phyloP scores from a whole-genome alignment of 2,888 invertebrate species.

The Gari tellinella region DNA sequence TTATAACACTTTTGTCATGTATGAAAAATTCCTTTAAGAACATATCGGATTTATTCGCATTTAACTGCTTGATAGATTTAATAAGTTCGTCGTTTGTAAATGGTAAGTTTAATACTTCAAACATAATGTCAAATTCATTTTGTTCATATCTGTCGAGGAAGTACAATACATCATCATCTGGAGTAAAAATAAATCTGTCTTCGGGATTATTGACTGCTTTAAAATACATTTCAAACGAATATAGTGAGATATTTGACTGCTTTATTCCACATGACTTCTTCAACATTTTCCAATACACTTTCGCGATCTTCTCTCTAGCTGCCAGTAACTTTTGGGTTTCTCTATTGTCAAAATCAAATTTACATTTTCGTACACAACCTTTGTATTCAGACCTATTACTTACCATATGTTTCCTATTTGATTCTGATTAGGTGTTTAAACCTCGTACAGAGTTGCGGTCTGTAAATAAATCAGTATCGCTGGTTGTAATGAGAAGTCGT shows the following conservation, averaged over 20 bases:
- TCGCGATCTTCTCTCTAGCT: slow-evolving; percentile 17
- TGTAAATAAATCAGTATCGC: too few species aligned
- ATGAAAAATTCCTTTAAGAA: slow-evolving; percentile 14
- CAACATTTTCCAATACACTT: slow-evolving; percentile 28
- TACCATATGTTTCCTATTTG: slow-evolving; percentile 11
- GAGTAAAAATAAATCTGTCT: slow-evolving; percentile 11
- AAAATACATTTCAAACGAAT: slow-evolving; percentile 18
- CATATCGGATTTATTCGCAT: slow-evolving; percentile 1
- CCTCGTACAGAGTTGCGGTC: too few species aligned
- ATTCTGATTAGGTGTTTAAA: too few species aligned
- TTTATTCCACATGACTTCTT: not conserved
- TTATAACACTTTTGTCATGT: not conserved
- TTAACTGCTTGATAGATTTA: not conserved
- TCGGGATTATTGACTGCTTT: slow-evolving; percentile 7
- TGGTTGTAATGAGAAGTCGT: too few species aligned
- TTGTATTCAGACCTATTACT: slow-evolving; percentile 1
- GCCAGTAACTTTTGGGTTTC: slow-evolving; percentile 17
- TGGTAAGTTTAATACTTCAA: slow-evolving; percentile 1
- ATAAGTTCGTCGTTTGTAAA: not conserved
- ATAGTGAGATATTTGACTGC: too few species aligned
- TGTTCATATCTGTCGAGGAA: slow-evolving; percentile 14
- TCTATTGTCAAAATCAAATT: slow-evolving; percentile 1
- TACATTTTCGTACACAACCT: slow-evolving; percentile 8
- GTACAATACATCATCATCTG: slow-evolving; percentile 22
- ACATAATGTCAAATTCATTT: slow-evolving; percentile 29